phyloP scores from a whole-genome alignment of 2,113 vertebrate genomes.

The Bujurquina vittata region DNA sequence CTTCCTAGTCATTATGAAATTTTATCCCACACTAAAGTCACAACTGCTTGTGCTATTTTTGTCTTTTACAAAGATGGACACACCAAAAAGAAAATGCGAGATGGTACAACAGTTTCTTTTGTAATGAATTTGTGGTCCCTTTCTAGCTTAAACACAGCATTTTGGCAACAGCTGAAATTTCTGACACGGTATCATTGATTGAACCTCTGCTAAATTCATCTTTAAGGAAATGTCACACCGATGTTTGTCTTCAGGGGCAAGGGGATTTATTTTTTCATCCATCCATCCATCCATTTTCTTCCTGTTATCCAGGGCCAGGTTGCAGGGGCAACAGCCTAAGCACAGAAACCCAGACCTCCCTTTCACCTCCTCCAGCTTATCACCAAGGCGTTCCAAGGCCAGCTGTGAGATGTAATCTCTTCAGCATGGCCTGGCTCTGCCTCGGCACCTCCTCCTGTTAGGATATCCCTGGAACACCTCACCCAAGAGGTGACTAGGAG shows the following conservation, averaged over 20 bases:
- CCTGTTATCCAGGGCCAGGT: too few relatives aligned
- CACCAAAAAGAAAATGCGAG: background rate
- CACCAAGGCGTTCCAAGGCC: too few relatives aligned
- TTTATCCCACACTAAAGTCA: background rate
- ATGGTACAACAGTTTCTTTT: background rate
- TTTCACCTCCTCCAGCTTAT: too few relatives aligned
- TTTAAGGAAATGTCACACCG: background rate
- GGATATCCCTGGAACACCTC: too few relatives aligned
- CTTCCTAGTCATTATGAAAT: background rate
- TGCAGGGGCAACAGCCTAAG: too few relatives aligned
- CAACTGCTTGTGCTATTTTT: background rate
- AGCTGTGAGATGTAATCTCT: too few relatives aligned
- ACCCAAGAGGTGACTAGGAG: too few relatives aligned
- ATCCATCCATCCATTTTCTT: too few relatives aligned
- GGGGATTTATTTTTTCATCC: too few relatives aligned
- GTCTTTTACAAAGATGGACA: background rate
- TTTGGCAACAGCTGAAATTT: background rate
- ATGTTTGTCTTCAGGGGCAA: background rate
- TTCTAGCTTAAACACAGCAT: background rate
- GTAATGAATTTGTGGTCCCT: background rate
- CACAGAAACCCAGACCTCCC: too few relatives aligned
- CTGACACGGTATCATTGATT: background rate
- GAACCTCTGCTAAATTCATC: background rate
- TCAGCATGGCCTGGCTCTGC: too few relatives aligned
- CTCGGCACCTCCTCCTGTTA: too few relatives aligned